Percentiles rank a stretch among this genome's conserved stretches.
phyloP scores from a whole-genome alignment of 1,140 invertebrate species.

The Dendroctonus valens region DNA sequence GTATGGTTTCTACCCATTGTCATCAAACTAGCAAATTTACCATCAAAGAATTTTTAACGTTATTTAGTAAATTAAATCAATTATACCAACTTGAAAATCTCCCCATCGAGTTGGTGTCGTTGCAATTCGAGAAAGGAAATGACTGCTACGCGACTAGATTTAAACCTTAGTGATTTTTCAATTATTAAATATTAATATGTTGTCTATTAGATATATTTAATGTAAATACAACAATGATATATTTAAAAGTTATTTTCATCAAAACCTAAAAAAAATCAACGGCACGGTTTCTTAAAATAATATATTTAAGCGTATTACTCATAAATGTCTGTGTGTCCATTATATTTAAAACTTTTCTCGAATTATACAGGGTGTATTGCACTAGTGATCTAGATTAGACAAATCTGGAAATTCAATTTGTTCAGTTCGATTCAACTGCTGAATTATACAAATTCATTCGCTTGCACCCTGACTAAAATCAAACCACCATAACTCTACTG shows the following conservation, averaged over 20 bases:
- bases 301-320: constrained; percentile 14
- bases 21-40: too few relatives aligned
- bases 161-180: constrained; percentile 30
- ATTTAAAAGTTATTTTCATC: constrained; percentile 31
- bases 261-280: constrained; percentile 7
- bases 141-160: constrained; percentile 23
- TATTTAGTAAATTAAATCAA: neutral
- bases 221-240: constrained; percentile 35
- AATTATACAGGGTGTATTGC: too few relatives aligned
- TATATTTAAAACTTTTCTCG: neutral
- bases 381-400: too few relatives aligned
- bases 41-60: too few relatives aligned
- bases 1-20: too few relatives aligned
- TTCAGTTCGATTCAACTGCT: neutral
- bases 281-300: constrained; percentile 8
- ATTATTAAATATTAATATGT: constrained; percentile 34
- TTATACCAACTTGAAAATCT: constrained; percentile 10
- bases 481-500: constrained; percentile 12
- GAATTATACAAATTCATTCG: neutral
- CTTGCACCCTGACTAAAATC: neutral
- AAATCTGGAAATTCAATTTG: neutral
- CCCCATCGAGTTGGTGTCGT: constrained; percentile 11
- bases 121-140: constrained; percentile 10
- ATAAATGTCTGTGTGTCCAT: constrained; percentile 22
- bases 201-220: constrained; percentile 40